Base-by-base conservation (phyloP, 2,797 vertebrate genomes). In the Urocyon cinereoargenteus region DNA sequence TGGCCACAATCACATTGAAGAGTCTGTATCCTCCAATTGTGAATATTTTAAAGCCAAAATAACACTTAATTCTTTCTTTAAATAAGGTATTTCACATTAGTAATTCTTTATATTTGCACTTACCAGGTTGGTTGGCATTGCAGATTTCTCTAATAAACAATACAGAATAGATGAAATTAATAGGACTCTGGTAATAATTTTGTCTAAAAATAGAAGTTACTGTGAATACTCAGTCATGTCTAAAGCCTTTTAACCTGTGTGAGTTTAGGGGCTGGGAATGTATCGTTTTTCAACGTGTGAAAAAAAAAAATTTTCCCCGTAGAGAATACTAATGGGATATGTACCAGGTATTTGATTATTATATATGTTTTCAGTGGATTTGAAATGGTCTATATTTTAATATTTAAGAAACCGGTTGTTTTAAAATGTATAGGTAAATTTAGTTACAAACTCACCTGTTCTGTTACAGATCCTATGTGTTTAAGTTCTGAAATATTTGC, bases 371-470 rank as follows among this genome's bases (percentile, higher is more conserved):
- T 85, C 24, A 70, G 34, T 13, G 55, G 49, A 19, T 62, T 90
- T 95, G 87, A 79, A 90, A 70, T 40, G 49, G 24, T 40, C 77
- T 28, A 1, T 57, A 10, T 79, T 87, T 95, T 85, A 90, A 81
- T 91, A 57, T 49, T 88, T 86, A 95, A 94, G 81, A 97, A 93
- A 55, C 15, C 9, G 51, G 9, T 84, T 91, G 51, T 78, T 97
- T 97, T 36, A 87, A 87, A 77, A 79, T 72, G 61, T 75, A 4
- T 77, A 22, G 86, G 28, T 78, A 93, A 24, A 81, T 24, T 96
- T 87, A 91, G 34, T 72, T 84, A 45, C 21, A 89, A 34, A 95
- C 21, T 0, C 61, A 57, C 26, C 49, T 72, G 0, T 91, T 86
- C 31, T 36, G 14, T 91, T 90, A 81, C 12, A 90, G 36, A 68